These are phyloP conservation scores for Hemichromis elongatus DNA, from an alignment of 2,113 vertebrate species.

Conservation along the genomic window DNA sequence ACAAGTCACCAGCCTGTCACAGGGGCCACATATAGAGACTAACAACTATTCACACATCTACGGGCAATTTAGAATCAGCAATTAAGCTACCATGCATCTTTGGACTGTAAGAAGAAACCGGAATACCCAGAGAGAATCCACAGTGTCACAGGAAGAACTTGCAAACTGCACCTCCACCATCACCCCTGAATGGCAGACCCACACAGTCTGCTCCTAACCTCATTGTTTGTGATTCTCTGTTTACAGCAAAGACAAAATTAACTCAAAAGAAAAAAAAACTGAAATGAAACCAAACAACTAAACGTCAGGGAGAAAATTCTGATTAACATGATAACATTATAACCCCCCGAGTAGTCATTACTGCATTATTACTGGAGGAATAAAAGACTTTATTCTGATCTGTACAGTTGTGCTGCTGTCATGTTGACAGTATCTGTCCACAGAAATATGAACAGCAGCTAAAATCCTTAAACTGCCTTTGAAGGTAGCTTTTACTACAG, in stretches of 20 bases:
- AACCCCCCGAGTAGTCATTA: background rate
- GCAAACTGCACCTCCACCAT: background rate
- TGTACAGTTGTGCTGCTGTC: background rate
- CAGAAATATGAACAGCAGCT: background rate
- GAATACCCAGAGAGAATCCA: background rate
- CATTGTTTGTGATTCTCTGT: background rate
- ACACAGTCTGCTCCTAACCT: background rate
- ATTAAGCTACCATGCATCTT: background rate
- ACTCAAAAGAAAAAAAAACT: background rate
- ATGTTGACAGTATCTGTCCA: background rate
- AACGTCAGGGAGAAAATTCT: background rate
- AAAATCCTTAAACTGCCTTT: background rate
- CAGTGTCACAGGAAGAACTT: background rate
- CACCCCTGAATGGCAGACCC: background rate
- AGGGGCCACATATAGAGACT: background rate
- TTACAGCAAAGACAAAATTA: background rate
- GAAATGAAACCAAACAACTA: background rate
- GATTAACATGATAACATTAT: background rate
- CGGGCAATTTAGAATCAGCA: background rate
- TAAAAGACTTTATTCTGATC: background rate
- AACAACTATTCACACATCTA: background rate
- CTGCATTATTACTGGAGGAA: background rate
- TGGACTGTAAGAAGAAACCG: background rate
- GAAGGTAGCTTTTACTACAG: background rate
- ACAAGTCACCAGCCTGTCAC: background rate